phyloP scores from a whole-genome alignment of 2,113 vertebrate species.

The Lagenorhynchus albirostris region DNA sequence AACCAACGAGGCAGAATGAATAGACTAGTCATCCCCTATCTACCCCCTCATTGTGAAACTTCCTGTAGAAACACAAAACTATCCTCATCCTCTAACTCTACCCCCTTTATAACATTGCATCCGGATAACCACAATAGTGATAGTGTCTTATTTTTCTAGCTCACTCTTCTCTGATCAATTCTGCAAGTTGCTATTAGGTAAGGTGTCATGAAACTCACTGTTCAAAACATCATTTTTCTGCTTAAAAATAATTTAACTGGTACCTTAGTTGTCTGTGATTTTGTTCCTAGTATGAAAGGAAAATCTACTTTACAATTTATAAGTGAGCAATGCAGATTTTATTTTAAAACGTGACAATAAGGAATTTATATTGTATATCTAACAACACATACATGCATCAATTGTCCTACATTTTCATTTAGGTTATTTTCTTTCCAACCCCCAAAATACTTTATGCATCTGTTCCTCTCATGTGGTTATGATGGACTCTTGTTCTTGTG shows the following conservation, averaged over 20 bases:
- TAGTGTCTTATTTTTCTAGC: not conserved
- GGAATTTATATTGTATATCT: not conserved
- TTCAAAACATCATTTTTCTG: not conserved
- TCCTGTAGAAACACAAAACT: not conserved
- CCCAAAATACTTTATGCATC: not conserved
- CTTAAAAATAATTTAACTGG: constrained; percentile 7
- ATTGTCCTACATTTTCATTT: not conserved
- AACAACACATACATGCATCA: not conserved
- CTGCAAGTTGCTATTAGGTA: not conserved
- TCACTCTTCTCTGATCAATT: not conserved
- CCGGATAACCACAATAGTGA: not conserved
- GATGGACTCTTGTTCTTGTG: not conserved
- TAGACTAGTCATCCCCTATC: not conserved
- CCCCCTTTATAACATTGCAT: not conserved
- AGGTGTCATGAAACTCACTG: not conserved
- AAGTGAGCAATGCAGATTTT: not conserved
- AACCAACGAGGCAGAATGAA: not conserved
- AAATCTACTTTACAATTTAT: not conserved
- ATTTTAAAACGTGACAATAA: not conserved
- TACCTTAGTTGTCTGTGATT: constrained; percentile 4
- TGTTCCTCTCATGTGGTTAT: not conserved
- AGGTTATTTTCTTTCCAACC: not conserved
- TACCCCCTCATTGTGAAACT: not conserved
- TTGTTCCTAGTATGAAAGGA: not conserved
- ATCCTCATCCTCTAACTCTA: not conserved